Evolutionary conservation across 1,140 invertebrate species (phyloP), one percentile per base, ranked within the genome.

Genomic region (Lineus longissimus): DNA sequence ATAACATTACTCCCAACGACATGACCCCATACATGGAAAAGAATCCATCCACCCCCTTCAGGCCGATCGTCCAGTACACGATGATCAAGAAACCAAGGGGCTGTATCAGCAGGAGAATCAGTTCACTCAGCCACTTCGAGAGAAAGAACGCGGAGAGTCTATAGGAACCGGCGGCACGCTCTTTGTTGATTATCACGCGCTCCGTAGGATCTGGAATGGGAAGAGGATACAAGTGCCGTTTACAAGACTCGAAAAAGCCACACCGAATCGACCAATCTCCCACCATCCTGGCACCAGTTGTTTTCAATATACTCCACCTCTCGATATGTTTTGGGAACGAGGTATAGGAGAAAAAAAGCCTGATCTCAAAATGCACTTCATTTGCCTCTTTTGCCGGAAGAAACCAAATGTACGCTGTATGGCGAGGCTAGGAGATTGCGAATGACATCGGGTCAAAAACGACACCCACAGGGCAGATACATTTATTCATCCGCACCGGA

Each of bases 51-150:
- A 72, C 33, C 27, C 64, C 87, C 65, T 67, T 62, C 0, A 76
- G 83, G 62, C 76, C 90, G 72, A 92, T 81, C 87, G 93, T 88
- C 55, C 89, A 88, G 79, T 91, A 93, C 55, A 89, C 89, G 66
- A 92, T 89, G 59, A 89, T 79, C n/a, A 63, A 59, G 19, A 60
- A 27, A 6, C 55, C 2, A 54, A 89, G 88, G 58, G 91, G 91
- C 70, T 92, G 75, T 19, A 90, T 88, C 62, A 93, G 85, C 7
- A 89, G 90, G 64, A 92, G 73, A 0, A 90, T 90, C 67, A 92
- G 77, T 80, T 93, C 91, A 55, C 91, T 91, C 47, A 90, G 85
- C 88, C 91, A 91, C 83, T 92, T 93, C 55, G 91, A 90, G 70
- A 92, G 76, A 80, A 93, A 93, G 76, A 92, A 93, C 6, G 91